Evolutionary conservation across 1,140 invertebrate species (phyloP), one percentile per base, ranked within the genome.

Genomic region (Brachionus sp.): DNA sequence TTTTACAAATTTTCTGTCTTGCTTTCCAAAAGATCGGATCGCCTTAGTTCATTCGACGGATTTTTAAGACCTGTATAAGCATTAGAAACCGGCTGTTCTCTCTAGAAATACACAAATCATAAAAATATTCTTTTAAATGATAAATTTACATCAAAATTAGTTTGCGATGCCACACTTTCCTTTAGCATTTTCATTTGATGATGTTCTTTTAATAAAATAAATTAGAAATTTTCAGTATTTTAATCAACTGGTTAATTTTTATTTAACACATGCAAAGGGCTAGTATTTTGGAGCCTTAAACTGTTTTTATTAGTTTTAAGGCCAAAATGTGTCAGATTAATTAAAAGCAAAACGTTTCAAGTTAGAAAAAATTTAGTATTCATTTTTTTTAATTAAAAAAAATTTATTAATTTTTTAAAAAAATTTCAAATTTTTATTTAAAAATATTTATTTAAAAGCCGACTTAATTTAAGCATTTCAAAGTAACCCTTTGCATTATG

Each of bases 401-500:
- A 23, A 57, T 19, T 33, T 66, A 33, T 33, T 33, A 13, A 33
- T 33, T 66, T 66, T 33, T 66, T 66, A 66, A 66, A 66, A 66
- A 66, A 66, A 66, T 33, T 66, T 66, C 13, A 33, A 33, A 33
- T 37, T 66, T 37, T 37, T 66, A 33, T 66, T 33, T 23, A 33
- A 25, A 66, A 66, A 23, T n/a, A 66, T 3, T 66, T n/a, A n/a
- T 33, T 66, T 23, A 66, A 66, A 66, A 66, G 33, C 33, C 25
- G 64, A 33, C 33, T 66, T 66, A 33, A 33, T 66, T 66, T 23
- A 70, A 70, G 37, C 35, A 12, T 57, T 19, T 9, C 19, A 19
- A n/a, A 57, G 50, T 70, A 70, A 70, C 66, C 66, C 66, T 70
- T 70, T 70, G 66, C 66, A 70, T 70, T 35, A 37, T 70, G 66